Evolutionary conservation across 2,113 vertebrate species (phyloP).

Genomic region (Brachypteracias leptosomus): DNA sequence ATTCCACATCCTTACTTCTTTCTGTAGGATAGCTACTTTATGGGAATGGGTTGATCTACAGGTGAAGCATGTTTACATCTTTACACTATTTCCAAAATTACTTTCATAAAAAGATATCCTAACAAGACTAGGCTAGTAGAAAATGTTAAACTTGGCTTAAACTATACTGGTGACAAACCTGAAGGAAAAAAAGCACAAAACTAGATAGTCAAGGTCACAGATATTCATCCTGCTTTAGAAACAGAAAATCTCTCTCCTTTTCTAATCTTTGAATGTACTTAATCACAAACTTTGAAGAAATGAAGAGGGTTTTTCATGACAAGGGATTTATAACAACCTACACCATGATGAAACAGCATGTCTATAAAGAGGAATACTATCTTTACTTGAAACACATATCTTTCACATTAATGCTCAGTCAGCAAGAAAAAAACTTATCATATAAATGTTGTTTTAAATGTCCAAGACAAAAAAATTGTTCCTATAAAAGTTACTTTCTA

Average conservation of each 20-base stretch:
- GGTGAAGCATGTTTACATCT: fast-evolving
- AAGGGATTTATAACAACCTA: background rate
- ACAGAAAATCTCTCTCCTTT: background rate
- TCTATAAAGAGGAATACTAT: background rate
- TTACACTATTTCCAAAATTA: background rate
- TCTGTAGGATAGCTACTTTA: background rate
- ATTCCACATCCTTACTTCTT: background rate
- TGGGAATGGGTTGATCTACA: background rate
- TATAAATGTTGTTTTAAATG: background rate
- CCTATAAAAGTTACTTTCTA: background rate
- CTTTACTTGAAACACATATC: background rate
- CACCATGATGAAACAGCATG: background rate
- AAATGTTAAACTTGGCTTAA: background rate
- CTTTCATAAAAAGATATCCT: background rate
- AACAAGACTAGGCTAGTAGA: background rate
- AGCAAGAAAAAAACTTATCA: background rate
- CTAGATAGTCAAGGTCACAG: background rate
- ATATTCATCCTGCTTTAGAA: background rate
- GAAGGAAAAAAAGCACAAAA: background rate
- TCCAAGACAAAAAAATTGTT: background rate
- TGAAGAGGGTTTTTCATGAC: background rate
- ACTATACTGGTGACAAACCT: background rate
- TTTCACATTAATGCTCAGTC: background rate
- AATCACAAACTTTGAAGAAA: background rate
- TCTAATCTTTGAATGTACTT: background rate